Evolutionary conservation across 2,797 vertebrate genomes (phyloP).

Genomic region (Sebastes reedi): DNA sequence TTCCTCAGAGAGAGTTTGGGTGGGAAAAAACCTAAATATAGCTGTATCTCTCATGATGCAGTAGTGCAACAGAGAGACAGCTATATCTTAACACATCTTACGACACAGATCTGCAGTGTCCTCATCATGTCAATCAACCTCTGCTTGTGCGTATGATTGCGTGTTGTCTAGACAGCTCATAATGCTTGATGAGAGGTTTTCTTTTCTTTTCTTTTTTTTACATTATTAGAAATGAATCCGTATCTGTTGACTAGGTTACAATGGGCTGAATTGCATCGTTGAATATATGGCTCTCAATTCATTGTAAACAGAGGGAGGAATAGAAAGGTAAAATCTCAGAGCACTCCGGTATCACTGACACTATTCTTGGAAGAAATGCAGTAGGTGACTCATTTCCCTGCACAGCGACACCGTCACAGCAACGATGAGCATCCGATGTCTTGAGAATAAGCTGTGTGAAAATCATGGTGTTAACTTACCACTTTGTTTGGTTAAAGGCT

Average conservation of each 20-base stretch:
- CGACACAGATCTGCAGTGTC: background rate
- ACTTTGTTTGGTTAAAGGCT: background rate
- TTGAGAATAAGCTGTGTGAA: background rate
- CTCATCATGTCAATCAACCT: background rate
- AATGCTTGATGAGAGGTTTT: background rate
- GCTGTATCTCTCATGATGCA: constrained; percentile 27
- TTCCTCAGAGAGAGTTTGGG: constrained; percentile 37
- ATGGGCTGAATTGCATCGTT: background rate
- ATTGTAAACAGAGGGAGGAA: background rate
- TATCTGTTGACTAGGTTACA: background rate
- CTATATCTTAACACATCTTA: background rate
- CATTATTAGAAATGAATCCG: background rate
- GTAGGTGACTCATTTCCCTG: constrained; percentile 26
- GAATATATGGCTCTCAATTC: background rate
- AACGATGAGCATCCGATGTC: constrained; percentile 10
- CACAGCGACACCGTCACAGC: constrained; percentile 9
- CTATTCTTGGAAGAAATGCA: constrained; percentile 22
- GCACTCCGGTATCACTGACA: background rate
- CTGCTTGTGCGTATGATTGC: background rate
- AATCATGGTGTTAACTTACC: background rate
- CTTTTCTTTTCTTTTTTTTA: background rate
- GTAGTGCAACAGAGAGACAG: background rate
- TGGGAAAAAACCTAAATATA: constrained; percentile 38
- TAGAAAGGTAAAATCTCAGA: background rate
- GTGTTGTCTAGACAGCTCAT: background rate